Evolutionary conservation across 2,888 invertebrate species (phyloP).

Genomic region (Ennomos erosarius): DNA sequence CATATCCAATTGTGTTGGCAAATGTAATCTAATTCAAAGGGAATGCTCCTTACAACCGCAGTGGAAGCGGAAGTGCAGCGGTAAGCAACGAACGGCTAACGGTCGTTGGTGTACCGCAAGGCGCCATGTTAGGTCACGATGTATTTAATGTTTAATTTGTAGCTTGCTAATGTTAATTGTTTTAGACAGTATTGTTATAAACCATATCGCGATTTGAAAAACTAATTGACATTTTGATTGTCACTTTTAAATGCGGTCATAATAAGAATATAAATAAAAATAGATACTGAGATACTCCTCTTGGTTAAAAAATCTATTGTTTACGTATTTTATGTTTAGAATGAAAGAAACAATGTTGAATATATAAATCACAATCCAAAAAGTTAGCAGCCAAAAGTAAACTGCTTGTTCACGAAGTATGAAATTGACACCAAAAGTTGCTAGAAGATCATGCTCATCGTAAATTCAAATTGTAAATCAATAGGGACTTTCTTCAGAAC

Average conservation of each 20-base stretch:
- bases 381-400: slow-evolving; percentile 29
- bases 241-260: too few species aligned
- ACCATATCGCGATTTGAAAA: background rate
- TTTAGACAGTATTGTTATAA: background rate
- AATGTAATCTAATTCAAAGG: slow-evolving; percentile 68
- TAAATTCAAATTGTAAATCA: slow-evolving; percentile 31
- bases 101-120: slow-evolving; percentile 58
- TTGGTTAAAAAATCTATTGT: too few species aligned
- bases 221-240: too few species aligned
- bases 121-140: slow-evolving; percentile 54
- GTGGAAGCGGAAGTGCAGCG: slow-evolving; percentile 61
- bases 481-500: slow-evolving; percentile 27
- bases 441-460: slow-evolving; percentile 24
- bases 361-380: background rate
- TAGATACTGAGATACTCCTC: too few species aligned
- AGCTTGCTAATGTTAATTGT: slow-evolving; percentile 20
- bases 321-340: background rate
- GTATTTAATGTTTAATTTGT: slow-evolving; percentile 49
- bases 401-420: slow-evolving; percentile 18
- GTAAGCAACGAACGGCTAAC: slow-evolving; percentile 50
- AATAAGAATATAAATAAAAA: too few species aligned
- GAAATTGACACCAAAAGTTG: slow-evolving; percentile 26
- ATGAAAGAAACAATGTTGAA: background rate
- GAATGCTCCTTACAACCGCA: slow-evolving; percentile 68
- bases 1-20: slow-evolving; percentile 29